Conservation (phyloP, 2,113 vertebrate genomes). For the Chrysochloris asiatica region DNA sequence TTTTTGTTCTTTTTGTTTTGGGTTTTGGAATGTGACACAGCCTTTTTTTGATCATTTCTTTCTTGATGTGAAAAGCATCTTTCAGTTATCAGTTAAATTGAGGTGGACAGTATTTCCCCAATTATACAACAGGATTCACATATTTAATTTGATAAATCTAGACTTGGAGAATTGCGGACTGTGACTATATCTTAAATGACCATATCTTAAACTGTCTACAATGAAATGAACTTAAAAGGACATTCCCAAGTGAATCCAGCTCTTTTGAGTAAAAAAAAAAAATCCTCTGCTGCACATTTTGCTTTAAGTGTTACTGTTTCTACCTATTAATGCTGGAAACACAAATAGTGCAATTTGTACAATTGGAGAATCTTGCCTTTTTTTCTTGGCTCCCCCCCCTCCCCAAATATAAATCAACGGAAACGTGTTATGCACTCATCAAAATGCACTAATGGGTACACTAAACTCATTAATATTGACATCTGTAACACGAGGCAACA, state of each 20-base stretch:
- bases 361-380: slow-evolving; percentile 90
- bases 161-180: slow-evolving; percentile 87
- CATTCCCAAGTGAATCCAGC: slow-evolving; percentile 83
- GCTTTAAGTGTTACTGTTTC: slow-evolving; percentile 88
- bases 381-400: slow-evolving; percentile 84
- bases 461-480: slow-evolving; percentile 88
- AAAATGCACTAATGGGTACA: slow-evolving; percentile 93
- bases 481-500: slow-evolving; percentile 89
- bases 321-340: slow-evolving; percentile 91
- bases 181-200: slow-evolving; percentile 80
- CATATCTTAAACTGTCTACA: slow-evolving; percentile 83
- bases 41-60: slow-evolving; percentile 94
- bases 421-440: slow-evolving; percentile 90
- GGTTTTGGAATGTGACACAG: slow-evolving; percentile 99
- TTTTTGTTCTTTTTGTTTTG: slow-evolving; percentile 91
- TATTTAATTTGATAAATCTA: slow-evolving; percentile 93
- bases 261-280: slow-evolving; percentile 84
- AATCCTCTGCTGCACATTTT: slow-evolving; percentile 93
- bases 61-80: slow-evolving; percentile 93
- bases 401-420: slow-evolving; percentile 77
- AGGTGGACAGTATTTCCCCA: slow-evolving; percentile 90
- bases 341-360: slow-evolving; percentile 90
- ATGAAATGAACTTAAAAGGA: slow-evolving; percentile 84
- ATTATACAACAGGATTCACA: slow-evolving; percentile 91
- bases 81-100: slow-evolving; percentile 91